Conservation (phyloP, 2,797 vertebrate genomes). For the Lepilemur septentrionalis region DNA sequence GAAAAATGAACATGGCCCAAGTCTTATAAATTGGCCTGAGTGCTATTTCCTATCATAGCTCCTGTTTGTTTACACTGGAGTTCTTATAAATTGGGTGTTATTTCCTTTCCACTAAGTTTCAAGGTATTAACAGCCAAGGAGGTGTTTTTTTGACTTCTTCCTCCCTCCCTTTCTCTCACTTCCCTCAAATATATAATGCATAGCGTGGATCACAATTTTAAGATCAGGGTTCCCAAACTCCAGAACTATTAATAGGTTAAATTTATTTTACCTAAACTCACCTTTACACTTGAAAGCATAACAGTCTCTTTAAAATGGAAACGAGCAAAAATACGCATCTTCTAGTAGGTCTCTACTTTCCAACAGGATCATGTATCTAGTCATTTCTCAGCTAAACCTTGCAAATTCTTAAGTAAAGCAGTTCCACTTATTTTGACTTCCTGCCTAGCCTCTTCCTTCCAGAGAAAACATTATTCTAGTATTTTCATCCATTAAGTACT, state of each 20-base stretch:
- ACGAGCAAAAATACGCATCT: conserved; percentile 41
- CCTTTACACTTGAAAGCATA: not conserved
- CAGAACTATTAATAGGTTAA: not conserved
- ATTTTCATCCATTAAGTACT: conserved; percentile 73
- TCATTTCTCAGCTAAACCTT: conserved; percentile 57
- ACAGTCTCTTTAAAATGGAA: conserved; percentile 46
- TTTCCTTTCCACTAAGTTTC: conserved; percentile 74
- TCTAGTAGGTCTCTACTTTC: not conserved
- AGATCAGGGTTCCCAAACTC: conserved; percentile 15
- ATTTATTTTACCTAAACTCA: conserved; percentile 46
- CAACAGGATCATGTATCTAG: conserved; percentile 59
- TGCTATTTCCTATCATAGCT: conserved; percentile 73
- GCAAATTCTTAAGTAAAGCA: conserved; percentile 74
- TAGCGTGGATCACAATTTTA: conserved; percentile 48
- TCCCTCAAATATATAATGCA: conserved; percentile 64
- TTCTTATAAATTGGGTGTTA: conserved; percentile 78
- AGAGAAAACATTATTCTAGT: conserved; percentile 73
- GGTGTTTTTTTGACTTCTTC: conserved; percentile 57
- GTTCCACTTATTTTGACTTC: conserved; percentile 71
- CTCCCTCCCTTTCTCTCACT: conserved; percentile 28
- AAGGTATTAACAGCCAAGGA: conserved; percentile 72
- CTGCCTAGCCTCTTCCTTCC: conserved; percentile 61
- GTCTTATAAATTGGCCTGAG: conserved; percentile 59
- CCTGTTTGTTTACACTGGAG: conserved; percentile 76
- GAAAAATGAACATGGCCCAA: conserved; percentile 68